A percentile compares a stretch with the other conserved stretches of the same genome.
Evolutionary conservation across 1,140 invertebrate species (phyloP).

Genomic region (Bilobella aurantiaca): DNA sequence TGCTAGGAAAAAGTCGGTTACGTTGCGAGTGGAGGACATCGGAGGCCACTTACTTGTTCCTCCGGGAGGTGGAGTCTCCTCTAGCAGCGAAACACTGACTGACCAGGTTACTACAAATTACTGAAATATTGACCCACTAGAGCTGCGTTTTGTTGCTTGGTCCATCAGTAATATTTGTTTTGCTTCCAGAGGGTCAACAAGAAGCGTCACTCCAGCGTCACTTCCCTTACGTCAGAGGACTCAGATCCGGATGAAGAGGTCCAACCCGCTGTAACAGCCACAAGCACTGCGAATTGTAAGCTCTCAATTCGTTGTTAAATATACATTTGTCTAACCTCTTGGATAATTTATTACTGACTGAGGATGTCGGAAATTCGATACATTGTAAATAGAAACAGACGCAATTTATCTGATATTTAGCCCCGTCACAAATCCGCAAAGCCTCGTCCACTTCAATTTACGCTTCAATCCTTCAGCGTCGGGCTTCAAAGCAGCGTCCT

Average conservation of each 20-base stretch:
- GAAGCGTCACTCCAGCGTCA: slow-evolving; percentile 30
- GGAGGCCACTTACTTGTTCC: slow-evolving; percentile 33
- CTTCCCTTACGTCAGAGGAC: slow-evolving; percentile 24
- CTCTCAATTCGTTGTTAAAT: not conserved
- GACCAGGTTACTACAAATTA: too few relatives aligned
- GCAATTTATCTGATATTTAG: slow-evolving; percentile 7
- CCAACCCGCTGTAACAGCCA: not conserved
- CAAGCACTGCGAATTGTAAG: slow-evolving; percentile 27
- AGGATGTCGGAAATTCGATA: too few relatives aligned
- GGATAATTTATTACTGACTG: too few relatives aligned
- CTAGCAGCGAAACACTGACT: slow-evolving; percentile 32
- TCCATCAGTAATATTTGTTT: too few relatives aligned
- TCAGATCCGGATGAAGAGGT: slow-evolving; percentile 28
- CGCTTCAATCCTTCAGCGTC: slow-evolving; percentile 33
- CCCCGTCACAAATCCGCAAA: slow-evolving; percentile 30
- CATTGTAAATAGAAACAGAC: too few relatives aligned
- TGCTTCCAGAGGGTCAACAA: slow-evolving; percentile 11
- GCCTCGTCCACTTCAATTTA: slow-evolving; percentile 34
- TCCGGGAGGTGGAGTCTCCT: slow-evolving; percentile 25
- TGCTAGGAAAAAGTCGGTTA: slow-evolving; percentile 33
- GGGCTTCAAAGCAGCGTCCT: slow-evolving; percentile 33
- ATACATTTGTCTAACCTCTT: too few relatives aligned
- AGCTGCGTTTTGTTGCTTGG: too few relatives aligned
- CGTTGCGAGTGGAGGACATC: slow-evolving; percentile 31
- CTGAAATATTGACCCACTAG: too few relatives aligned